Percentiles rank a stretch among this genome's conserved stretches.
These are phyloP conservation scores for Zoroaster sp. DNA, from an alignment of 53 echinoderm and acorn worm species.

Conservation along the genomic window DNA sequence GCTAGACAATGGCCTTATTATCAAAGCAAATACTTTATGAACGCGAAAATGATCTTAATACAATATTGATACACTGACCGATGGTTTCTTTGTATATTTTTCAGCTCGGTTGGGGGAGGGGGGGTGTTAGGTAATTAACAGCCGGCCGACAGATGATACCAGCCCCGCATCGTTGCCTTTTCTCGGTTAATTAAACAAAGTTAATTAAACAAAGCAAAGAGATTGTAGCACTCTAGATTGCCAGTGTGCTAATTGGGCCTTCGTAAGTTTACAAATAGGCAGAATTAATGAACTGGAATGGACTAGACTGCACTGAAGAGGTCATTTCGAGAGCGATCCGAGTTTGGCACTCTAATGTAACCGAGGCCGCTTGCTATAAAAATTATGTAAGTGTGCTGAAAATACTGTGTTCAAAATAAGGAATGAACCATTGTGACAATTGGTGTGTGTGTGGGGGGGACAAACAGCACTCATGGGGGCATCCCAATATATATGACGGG, in stretches of 20 bases:
- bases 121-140: background rate
- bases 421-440: too few species aligned
- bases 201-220: background rate
- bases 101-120: background rate
- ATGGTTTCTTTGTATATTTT: background rate
- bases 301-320: background rate
- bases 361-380: too few species aligned
- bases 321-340: too few species aligned
- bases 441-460: too few species aligned
- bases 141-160: background rate
- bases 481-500: too few species aligned
- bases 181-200: slow-evolving; percentile 17
- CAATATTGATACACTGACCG: background rate
- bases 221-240: background rate
- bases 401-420: too few species aligned
- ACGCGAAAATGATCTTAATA: background rate
- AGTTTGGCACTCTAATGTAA: too few species aligned
- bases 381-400: too few species aligned
- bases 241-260: background rate
- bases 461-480: too few species aligned
- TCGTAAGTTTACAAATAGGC: background rate
- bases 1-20: background rate
- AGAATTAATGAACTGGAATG: background rate
- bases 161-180: background rate
- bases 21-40: background rate